Percentiles rank a stretch among this genome's conserved stretches.
phyloP scores from a whole-genome alignment of 2,888 invertebrate genomes.

The Ophion slaviceki region DNA sequence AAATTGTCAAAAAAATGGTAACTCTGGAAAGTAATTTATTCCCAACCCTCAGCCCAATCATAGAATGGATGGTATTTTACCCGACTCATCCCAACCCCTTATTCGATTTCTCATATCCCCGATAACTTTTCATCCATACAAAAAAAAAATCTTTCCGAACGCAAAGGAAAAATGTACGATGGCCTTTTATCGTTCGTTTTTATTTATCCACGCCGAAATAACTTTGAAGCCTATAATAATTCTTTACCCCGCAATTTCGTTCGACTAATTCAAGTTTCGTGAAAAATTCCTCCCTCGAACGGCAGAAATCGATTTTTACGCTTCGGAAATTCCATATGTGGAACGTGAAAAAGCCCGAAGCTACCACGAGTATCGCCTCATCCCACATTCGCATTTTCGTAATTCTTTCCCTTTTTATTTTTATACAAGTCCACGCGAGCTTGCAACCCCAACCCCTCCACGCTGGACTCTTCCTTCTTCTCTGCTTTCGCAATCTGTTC shows the following conservation, averaged over 20 bases:
- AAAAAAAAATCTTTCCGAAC: not conserved
- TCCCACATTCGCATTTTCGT: slow-evolving; percentile 56
- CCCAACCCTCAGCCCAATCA: too few relatives aligned
- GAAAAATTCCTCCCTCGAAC: slow-evolving; percentile 1
- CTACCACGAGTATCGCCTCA: slow-evolving; percentile 69
- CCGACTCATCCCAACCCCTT: not conserved
- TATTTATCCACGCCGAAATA: slow-evolving; percentile 24
- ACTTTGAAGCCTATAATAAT: slow-evolving; percentile 25
- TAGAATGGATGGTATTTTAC: too few relatives aligned
- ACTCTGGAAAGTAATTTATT: too few relatives aligned
- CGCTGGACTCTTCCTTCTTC: slow-evolving; percentile 66
- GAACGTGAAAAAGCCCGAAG: slow-evolving; percentile 72
- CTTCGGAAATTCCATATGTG: slow-evolving; percentile 70
- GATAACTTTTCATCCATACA: slow-evolving; percentile 4
- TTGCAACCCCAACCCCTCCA: slow-evolving; percentile 52
- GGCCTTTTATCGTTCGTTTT: slow-evolving; percentile 18
- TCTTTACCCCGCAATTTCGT: slow-evolving; percentile 45
- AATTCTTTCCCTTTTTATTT: slow-evolving; percentile 52
- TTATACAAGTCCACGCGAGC: slow-evolving; percentile 53
- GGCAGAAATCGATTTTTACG: slow-evolving; percentile 49
- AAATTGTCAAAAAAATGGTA: too few relatives aligned
- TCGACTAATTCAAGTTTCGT: slow-evolving; percentile 52
- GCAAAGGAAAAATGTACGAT: not conserved
- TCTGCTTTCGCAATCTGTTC: slow-evolving; percentile 80
- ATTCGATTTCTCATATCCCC: not conserved